Evolutionary conservation across 2,888 invertebrate genomes (phyloP), one percentile per base, ranked within the genome.

Genomic region (Cephus nigrinus): DNA sequence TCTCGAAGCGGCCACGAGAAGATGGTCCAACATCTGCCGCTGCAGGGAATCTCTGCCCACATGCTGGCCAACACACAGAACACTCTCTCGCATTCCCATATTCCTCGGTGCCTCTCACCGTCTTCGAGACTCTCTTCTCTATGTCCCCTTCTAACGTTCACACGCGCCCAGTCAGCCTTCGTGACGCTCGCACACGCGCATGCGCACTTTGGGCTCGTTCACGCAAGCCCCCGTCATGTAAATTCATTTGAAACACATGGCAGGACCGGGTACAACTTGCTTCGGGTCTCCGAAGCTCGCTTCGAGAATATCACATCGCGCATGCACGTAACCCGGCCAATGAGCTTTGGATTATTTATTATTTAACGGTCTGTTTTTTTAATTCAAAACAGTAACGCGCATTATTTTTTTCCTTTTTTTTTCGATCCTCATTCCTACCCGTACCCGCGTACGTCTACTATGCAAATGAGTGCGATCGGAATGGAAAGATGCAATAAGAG

Each of bases 1-100:
- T 74, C 74, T 74, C 35, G 71, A 30, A 33, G 71, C 85, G 84
- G 79, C 85, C 82, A 79, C 82, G 81, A 82, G 84, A 86, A 88
- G 87, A 88, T 86, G 86, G 84, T 84, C 84, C 84, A 88, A 88
- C 89, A 89, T 89, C 89, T 89, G 89, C 89, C 88, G 86, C 89
- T 88, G 88, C 87, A 84, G 88, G 89, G 89, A 89, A 89, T 88
- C 88, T 87, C 87, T 86, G 84, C 86, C 87, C 89, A 89, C 88
- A 89, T 88, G 88, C 83, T 85, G 79, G 73, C 34, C 75, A 74
- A 77, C 77, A 73, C 80, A 76, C 75, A 78, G 77, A 73, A 9
- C 80, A 75, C 75, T 36, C 74, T 30, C 40, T 33, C 31, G 55
- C 69, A 69, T 68, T 68, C 71, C 73, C 73, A 40, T 40, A 31